Conservation (phyloP, 1,140 invertebrate genomes). For the Drosophila micromelanica region DNA sequence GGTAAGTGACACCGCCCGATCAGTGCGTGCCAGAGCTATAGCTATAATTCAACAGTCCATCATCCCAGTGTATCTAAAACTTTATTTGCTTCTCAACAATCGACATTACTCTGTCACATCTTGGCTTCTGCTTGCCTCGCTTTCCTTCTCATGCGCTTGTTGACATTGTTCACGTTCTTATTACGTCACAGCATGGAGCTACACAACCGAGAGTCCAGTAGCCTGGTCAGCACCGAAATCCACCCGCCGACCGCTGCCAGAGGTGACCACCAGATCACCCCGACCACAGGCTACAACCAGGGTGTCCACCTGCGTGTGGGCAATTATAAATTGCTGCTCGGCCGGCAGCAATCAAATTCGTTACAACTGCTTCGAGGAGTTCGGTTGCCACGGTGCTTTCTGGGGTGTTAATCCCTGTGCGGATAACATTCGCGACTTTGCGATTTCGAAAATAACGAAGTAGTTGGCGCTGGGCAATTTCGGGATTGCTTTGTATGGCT, state of each 20-base stretch:
- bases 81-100: not conserved
- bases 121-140: constrained; percentile 12
- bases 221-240: not conserved
- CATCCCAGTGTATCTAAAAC: constrained; percentile 1
- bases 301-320: constrained; percentile 87
- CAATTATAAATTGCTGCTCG: constrained; percentile 88
- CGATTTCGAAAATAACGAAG: constrained; percentile 38
- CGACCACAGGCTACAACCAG: constrained; percentile 43
- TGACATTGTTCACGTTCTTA: constrained; percentile 5
- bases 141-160: constrained; percentile 18
- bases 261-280: constrained; percentile 72
- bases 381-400: constrained; percentile 87
- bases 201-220: not conserved
- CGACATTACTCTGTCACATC: constrained; percentile 21
- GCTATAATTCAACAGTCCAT: not conserved
- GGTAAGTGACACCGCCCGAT: not conserved
- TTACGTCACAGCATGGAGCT: constrained; percentile 8
- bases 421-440: constrained; percentile 82
- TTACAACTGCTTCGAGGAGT: constrained; percentile 87
- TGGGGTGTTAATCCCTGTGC: constrained; percentile 88
- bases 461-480: not conserved
- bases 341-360: constrained; percentile 76
- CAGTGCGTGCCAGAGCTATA: not conserved
- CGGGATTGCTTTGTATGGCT: not conserved
- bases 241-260: constrained; percentile 4